phyloP scores from a whole-genome alignment of 2,113 vertebrate species.

The Columbina picui region DNA sequence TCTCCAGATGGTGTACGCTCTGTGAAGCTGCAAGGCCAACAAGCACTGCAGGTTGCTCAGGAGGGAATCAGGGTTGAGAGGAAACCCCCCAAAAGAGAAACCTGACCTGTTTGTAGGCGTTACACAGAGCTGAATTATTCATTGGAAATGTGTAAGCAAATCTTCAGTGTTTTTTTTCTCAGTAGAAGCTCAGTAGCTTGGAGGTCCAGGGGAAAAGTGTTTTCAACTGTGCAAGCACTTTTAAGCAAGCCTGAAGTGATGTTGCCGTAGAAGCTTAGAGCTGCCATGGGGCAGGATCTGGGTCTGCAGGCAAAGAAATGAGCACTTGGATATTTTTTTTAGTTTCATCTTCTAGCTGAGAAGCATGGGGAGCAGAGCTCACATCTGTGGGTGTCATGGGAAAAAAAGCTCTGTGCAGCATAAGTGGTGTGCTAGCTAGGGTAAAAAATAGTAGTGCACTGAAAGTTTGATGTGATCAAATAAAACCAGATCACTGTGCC shows the following conservation, averaged over 20 bases:
- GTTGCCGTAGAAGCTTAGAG: background rate
- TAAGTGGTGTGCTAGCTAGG: background rate
- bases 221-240: background rate
- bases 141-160: background rate
- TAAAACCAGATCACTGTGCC: constrained; percentile 30
- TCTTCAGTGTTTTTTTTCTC: background rate
- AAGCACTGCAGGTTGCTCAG: background rate
- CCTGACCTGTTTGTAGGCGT: fast-evolving
- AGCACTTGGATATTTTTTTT: background rate
- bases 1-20: background rate
- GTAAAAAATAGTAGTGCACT: background rate
- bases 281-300: background rate
- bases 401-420: background rate
- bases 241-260: background rate
- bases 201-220: background rate
- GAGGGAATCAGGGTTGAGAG: fast-evolving
- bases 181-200: background rate
- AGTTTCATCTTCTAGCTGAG: background rate
- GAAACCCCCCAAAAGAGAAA: background rate
- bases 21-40: fast-evolving
- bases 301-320: background rate
- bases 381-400: background rate
- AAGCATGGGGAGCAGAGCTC: background rate
- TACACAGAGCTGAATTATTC: background rate
- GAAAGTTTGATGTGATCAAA: constrained; percentile 56